Conservation (phyloP, 2,797 vertebrate species). For the Myotis planiceps region DNA sequence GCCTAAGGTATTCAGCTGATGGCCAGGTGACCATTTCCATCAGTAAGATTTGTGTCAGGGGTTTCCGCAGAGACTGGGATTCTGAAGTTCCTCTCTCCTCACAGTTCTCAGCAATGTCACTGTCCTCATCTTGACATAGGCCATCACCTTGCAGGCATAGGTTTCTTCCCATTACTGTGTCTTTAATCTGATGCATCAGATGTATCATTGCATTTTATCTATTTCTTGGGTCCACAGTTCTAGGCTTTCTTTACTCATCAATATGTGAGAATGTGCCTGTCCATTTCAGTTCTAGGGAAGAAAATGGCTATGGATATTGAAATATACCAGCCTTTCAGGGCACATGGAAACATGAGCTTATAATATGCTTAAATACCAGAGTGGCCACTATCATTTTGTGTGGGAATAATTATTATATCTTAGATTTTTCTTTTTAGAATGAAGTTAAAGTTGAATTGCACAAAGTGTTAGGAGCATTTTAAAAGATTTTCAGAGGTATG, state of each 20-base stretch:
- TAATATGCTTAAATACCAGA: background rate
- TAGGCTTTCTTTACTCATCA: background rate
- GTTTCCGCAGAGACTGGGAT: background rate
- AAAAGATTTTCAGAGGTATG: background rate
- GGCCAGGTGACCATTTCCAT: background rate
- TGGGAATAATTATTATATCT: background rate
- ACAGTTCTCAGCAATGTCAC: background rate
- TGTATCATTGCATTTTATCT: background rate
- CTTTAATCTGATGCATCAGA: background rate
- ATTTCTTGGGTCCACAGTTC: background rate
- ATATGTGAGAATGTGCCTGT: background rate
- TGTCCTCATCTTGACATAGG: background rate
- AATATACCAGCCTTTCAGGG: background rate
- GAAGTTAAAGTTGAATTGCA: background rate
- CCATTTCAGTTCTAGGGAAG: background rate
- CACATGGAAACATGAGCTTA: background rate
- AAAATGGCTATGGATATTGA: background rate
- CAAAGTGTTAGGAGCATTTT: constrained; percentile 19
- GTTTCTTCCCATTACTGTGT: background rate
- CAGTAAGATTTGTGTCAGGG: background rate
- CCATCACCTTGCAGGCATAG: background rate
- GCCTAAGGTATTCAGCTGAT: background rate
- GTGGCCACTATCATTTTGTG: background rate
- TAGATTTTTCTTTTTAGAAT: constrained; percentile 1
- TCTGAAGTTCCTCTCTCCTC: background rate